Evolutionary conservation across 2,113 vertebrate species (phyloP).

Genomic region (Corydoras sp.): DNA sequence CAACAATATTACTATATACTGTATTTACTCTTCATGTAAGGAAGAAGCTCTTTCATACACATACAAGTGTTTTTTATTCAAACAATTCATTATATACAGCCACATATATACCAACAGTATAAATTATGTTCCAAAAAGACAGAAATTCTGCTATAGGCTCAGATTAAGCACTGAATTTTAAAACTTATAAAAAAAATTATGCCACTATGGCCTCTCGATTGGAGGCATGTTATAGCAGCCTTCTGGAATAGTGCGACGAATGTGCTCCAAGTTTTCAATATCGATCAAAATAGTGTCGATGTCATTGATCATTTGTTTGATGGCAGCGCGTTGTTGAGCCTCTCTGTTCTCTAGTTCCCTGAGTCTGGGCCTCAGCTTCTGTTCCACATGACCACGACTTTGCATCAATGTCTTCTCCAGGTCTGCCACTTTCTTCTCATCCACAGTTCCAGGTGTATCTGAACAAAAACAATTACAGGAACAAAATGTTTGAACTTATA

Average conservation of each 20-base stretch:
- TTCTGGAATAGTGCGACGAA: slow-evolving; percentile 66
- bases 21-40: neutral
- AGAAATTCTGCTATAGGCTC: too few species aligned
- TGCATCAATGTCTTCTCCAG: slow-evolving; percentile 50
- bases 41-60: neutral
- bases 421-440: slow-evolving; percentile 60
- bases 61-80: too few species aligned
- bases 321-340: slow-evolving; percentile 48
- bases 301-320: slow-evolving; percentile 62
- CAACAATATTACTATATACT: neutral
- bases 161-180: too few species aligned
- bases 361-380: slow-evolving; percentile 63
- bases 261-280: slow-evolving; percentile 82
- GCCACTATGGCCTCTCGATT: slow-evolving; percentile 73
- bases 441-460: slow-evolving; percentile 51
- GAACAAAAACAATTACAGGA: neutral
- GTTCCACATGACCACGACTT: slow-evolving; percentile 56
- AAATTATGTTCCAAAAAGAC: too few species aligned
- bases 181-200: too few species aligned
- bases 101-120: too few species aligned
- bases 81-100: too few species aligned
- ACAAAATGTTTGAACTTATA: neutral
- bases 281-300: slow-evolving; percentile 73
- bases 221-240: slow-evolving; percentile 79
- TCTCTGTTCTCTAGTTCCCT: slow-evolving; percentile 65